Evolutionary conservation across 2,888 invertebrate species (phyloP), one percentile per base, ranked within the genome.

Genomic region (Dendrolimus pini): DNA sequence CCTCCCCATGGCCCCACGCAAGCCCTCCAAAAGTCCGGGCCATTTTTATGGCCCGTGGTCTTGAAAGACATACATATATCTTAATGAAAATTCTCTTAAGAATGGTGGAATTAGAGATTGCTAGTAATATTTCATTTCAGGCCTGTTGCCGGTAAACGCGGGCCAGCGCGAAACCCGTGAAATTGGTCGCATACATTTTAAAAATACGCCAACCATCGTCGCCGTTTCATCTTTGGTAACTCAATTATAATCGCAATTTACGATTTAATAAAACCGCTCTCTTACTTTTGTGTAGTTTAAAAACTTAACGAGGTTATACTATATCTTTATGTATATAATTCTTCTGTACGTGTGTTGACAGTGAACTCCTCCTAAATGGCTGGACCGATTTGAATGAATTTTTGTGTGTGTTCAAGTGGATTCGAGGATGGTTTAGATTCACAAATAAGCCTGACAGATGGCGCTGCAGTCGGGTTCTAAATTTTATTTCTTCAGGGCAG

Each of bases 121-220:
- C 69, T 0, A 69, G 74, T 70, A 74, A 83, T 87, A 85, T 82
- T 78, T 88, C 83, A 85, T 80, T 75, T 74, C 74, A 63, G 69
- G 72, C 73, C 75, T 78, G 80, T 82, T 77, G 75, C 73, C 77
- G 72, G 71, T 72, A 70, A 74, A 63, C 67, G 69, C 67, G 74
- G 69, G 67, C 70, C 71, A 70, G 75, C 67, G 72, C 78, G 69
- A 70, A 56, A 65, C 61, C 79, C 85, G 83, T 89, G 85, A 89
- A 89, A 89, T 89, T 89, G 80, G 75, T 66, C 77, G 77, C 77
- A 78, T 77, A 83, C 82, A 82, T 82, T 84, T 85, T 83, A 77
- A 77, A 82, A 83, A 77, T 73, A 76, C 77, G 72, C 72, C 68
- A 69, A 67, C 72, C 65, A 75, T 72, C 67, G 66, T 69, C 65